phyloP scores from a whole-genome alignment of 2,113 vertebrate species.

The Psettodes erumei region DNA sequence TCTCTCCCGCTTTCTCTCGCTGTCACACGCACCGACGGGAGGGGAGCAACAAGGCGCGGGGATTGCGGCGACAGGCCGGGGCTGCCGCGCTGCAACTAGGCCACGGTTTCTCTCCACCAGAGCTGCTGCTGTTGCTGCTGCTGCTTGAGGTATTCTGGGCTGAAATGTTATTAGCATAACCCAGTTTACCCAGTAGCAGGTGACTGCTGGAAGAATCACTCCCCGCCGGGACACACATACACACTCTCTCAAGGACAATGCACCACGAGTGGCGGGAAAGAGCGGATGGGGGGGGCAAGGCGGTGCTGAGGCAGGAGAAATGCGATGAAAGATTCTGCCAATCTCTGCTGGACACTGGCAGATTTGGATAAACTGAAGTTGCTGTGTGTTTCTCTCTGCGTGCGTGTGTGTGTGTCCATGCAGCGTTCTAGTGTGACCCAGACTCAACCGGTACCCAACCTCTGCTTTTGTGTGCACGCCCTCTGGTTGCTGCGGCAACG shows the following conservation, averaged over 20 bases:
- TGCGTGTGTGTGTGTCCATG: conserved; percentile 1
- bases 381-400: not conserved
- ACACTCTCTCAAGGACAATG: conserved; percentile 67
- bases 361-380: conserved; percentile 10
- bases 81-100: conserved; percentile 69
- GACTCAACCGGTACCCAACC: conserved; percentile 42
- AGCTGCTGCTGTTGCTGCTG: conserved; percentile 45
- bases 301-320: conserved; percentile 20
- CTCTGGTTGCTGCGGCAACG: conserved; percentile 66
- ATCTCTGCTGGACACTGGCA: conserved; percentile 10
- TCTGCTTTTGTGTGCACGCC: conserved; percentile 37
- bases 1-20: conserved; percentile 43
- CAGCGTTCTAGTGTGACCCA: conserved; percentile 35
- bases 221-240: conserved; percentile 54
- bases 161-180: conserved; percentile 80
- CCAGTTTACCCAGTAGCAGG: conserved; percentile 80
- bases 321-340: conserved; percentile 20
- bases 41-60: conserved; percentile 51
- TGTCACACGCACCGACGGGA: conserved; percentile 50
- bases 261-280: conserved; percentile 9
- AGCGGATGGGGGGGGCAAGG: not conserved
- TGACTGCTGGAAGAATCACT: conserved; percentile 69
- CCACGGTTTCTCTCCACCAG: conserved; percentile 60
- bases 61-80: conserved; percentile 52
- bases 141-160: conserved; percentile 71